Base-by-base conservation (phyloP, 2,888 invertebrate genomes). In the Siphlonurus alternatus region DNA sequence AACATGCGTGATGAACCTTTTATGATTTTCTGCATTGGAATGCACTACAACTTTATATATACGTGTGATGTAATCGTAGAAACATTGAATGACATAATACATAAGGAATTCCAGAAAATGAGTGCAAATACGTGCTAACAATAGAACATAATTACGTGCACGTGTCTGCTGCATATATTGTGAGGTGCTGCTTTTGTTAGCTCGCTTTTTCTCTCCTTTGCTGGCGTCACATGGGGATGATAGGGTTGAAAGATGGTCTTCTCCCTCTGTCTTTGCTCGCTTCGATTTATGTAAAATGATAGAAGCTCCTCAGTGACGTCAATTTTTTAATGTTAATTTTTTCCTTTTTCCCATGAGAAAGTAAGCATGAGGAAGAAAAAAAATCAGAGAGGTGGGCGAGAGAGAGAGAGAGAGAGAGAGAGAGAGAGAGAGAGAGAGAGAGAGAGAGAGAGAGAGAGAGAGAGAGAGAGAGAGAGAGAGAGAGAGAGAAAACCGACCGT, bases 221-320 rank as follows among this genome's bases (percentile, higher is more conserved):
- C n/a, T 5, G n/a, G 56, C 56, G 22, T 20, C 56, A 56, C 56
- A 22, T 56, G 56, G 56, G 19, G 22, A 56, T 56, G 56, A 56
- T 56, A 56, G 56, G 56, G 56, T 56, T 56, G 56, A 56, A 56
- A 56, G 56, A 56, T 56, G 56, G 56, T 56, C 56, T 22, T 56
- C 56, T 38, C 38, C 15, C 15, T 38, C 5, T 38, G 15, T 38
- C 15, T 38, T 38, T 38, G 5, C 38, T 38, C 38, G 5, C 56
- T 20, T 56, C 56, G 56, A 56, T 56, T 56, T 56, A 56, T 56
- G 56, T 56, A 56, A 56, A 56, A 56, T 56, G 38, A 38, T 38
- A 38, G 38, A 38, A 38, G 38, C 7, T 38, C 15, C 7, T 38
- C 38, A 38, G 38, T 38, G 15, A 38, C 38, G 15, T 38, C 38